phyloP scores from a whole-genome alignment of 2,113 vertebrate genomes.

The Deroptyus accipitrinus region DNA sequence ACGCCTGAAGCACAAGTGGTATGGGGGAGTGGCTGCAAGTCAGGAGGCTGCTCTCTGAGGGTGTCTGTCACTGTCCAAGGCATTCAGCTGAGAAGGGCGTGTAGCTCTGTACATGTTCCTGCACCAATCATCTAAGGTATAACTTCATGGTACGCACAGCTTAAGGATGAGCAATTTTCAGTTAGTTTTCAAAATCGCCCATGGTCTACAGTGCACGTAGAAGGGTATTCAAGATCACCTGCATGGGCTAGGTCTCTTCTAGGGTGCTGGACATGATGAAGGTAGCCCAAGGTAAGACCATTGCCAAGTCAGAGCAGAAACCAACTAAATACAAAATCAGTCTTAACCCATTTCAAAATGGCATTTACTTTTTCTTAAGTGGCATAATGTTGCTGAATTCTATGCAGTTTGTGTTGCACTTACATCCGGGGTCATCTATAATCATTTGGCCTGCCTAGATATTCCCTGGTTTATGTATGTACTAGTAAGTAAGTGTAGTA shows the following conservation, averaged over 20 bases:
- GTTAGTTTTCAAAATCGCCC: not conserved
- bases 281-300: no score
- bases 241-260: not conserved
- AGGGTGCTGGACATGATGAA: not conserved
- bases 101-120: not conserved
- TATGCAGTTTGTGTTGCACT: not conserved
- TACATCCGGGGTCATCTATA: not conserved
- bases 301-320: not conserved
- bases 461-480: not conserved
- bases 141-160: not conserved
- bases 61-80: not conserved
- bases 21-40: not conserved
- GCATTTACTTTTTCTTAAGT: not conserved
- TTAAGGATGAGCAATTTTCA: not conserved
- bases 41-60: rapidly evolving
- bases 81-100: not conserved
- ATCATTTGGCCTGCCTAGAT: not conserved
- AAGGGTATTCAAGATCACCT: not conserved
- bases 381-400: not conserved
- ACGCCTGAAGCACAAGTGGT: not conserved
- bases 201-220: not conserved
- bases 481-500: not conserved
- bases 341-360: not conserved
- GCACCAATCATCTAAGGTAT: not conserved
- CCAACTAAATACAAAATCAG: not conserved